A percentile compares a stretch with the other conserved stretches of the same genome.
phyloP scores from a whole-genome alignment of 2,888 invertebrate species.

The Cataglyphis albicans region DNA sequence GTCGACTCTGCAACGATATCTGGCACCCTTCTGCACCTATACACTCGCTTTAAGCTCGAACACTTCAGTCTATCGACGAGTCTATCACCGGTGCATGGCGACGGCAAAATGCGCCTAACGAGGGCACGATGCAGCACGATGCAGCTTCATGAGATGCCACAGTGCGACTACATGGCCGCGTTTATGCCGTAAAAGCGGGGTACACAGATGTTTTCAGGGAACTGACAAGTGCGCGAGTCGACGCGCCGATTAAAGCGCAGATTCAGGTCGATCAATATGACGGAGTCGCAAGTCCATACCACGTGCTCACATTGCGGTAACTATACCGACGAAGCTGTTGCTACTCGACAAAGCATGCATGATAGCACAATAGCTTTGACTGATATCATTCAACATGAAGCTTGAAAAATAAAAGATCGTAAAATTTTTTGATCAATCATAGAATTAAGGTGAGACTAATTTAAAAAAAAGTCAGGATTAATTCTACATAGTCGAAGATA shows the following conservation, averaged over 20 bases:
- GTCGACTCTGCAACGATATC: neutral
- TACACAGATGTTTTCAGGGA: constrained; percentile 57
- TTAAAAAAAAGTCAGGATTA: neutral
- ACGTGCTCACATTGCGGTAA: constrained; percentile 69
- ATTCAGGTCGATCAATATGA: constrained; percentile 77
- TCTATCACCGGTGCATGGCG: constrained; percentile 50
- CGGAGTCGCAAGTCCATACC: constrained; percentile 63
- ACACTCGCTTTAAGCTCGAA: neutral
- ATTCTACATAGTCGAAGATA: neutral
- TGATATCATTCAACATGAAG: neutral
- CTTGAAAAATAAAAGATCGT: neutral
- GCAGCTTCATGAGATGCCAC: constrained; percentile 30
- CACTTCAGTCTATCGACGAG: constrained; percentile 21
- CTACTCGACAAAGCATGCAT: neutral
- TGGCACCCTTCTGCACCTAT: neutral
- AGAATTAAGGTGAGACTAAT: neutral
- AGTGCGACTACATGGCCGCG: constrained; percentile 55
- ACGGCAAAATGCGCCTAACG: constrained; percentile 22
- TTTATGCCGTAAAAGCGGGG: constrained; percentile 60
- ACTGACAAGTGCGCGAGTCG: constrained; percentile 66
- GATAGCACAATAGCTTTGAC: neutral
- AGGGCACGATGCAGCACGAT: constrained; percentile 43
- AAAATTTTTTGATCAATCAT: neutral
- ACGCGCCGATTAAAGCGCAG: constrained; percentile 60
- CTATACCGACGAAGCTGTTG: constrained; percentile 32